A percentile compares a stretch with the other conserved stretches of the same genome.
Evolutionary conservation across 1,140 invertebrate species (phyloP).

Genomic region (Conus ventricosus): DNA sequence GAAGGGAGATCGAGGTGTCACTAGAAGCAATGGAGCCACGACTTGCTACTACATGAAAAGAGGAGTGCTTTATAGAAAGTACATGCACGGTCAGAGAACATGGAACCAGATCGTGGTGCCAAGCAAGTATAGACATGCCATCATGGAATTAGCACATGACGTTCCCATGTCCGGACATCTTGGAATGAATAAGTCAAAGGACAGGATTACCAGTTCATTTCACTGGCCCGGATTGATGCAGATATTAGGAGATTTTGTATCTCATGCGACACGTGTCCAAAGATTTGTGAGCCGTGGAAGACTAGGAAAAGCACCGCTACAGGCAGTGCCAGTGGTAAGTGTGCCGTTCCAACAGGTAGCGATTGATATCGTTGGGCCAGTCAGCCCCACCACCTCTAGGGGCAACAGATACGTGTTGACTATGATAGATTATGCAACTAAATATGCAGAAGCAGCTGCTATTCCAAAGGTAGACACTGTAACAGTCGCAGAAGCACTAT

Average conservation of each 20-base stretch:
- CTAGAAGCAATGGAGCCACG: too few relatives aligned
- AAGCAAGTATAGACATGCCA: neutral
- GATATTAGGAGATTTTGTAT: conserved; percentile 26
- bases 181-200: conserved; percentile 12
- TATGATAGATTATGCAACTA: conserved; percentile 46
- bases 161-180: conserved; percentile 33
- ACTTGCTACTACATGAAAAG: too few relatives aligned
- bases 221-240: conserved; percentile 33
- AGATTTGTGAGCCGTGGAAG: conserved; percentile 13
- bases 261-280: conserved; percentile 46
- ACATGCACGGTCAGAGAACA: too few relatives aligned
- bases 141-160: neutral
- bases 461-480: conserved; percentile 37
- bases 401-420: conserved; percentile 51
- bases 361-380: conserved; percentile 44
- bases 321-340: conserved; percentile 43
- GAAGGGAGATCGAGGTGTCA: too few relatives aligned
- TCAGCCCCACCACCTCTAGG: conserved; percentile 34
- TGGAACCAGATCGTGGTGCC: neutral
- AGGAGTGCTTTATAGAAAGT: too few relatives aligned
- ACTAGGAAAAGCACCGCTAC: conserved; percentile 23
- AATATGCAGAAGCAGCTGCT: conserved; percentile 43
- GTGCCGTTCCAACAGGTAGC: conserved; percentile 52
- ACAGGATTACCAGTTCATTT: conserved; percentile 29
- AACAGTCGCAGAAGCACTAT: conserved; percentile 44